Evolutionary conservation across 2,113 vertebrate genomes (phyloP).

Genomic region (Saccopteryx bilineata): DNA sequence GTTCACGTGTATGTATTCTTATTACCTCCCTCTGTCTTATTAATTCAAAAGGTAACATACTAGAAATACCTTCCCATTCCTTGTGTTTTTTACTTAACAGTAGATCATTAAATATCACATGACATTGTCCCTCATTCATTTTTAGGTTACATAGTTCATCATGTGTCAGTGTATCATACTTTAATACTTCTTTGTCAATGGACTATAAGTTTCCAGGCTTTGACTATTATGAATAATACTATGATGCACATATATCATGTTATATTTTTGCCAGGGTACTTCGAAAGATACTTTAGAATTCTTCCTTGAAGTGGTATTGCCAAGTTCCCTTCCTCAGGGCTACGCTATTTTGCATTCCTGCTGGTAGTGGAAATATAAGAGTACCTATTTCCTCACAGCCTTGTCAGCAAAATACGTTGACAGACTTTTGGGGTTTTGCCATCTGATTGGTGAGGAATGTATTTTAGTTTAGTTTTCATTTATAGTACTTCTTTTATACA

Average conservation of each 20-base stretch:
- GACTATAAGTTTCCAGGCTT: not conserved
- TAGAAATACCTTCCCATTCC: not conserved
- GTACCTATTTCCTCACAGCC: slow-evolving; percentile 10
- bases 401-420: slow-evolving; percentile 7
- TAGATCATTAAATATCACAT: not conserved
- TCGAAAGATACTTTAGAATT: slow-evolving; percentile 40
- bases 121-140: not conserved
- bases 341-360: slow-evolving; percentile 6
- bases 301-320: slow-evolving; percentile 23
- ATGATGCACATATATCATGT: not conserved
- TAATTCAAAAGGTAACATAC: slow-evolving; percentile 10
- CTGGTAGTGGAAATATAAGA: not conserved
- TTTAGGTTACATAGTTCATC: not conserved
- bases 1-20: not conserved
- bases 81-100: not conserved
- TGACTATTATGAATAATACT: slow-evolving; percentile 12
- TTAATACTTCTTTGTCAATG: not conserved
- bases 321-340: not conserved
- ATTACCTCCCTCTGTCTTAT: slow-evolving; percentile 6
- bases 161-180: not conserved
- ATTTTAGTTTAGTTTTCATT: slow-evolving; percentile 40
- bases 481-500: slow-evolving; percentile 48
- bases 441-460: slow-evolving; percentile 45
- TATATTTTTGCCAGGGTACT: slow-evolving; percentile 51
- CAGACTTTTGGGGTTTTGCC: slow-evolving; percentile 36